Evolutionary conservation across 2,888 invertebrate genomes (phyloP).

Genomic region (Diplolepis rosae): DNA sequence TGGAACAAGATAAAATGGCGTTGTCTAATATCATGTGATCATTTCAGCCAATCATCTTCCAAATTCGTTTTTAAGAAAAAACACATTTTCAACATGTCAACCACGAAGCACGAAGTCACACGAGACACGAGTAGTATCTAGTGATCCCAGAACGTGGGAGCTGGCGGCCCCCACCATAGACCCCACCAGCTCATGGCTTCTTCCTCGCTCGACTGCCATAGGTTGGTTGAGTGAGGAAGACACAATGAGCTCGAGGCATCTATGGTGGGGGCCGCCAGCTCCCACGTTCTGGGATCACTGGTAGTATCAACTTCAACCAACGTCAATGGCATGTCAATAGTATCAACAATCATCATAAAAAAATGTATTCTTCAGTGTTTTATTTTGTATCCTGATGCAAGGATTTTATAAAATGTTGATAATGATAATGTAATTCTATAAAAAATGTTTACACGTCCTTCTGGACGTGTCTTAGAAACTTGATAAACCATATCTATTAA

Average conservation of each 20-base stretch:
- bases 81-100: neutral
- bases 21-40: neutral
- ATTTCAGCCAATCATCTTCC: neutral
- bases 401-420: neutral
- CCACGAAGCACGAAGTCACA: neutral
- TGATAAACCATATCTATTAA: too few species aligned
- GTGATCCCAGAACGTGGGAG: too few species aligned
- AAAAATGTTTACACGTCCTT: neutral
- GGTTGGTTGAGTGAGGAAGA: too few species aligned
- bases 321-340: neutral
- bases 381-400: neutral
- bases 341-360: neutral
- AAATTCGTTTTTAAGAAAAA: neutral
- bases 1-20: neutral
- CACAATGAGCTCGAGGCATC: too few species aligned
- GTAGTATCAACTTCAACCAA: too few species aligned
- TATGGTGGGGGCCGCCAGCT: too few species aligned
- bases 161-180: too few species aligned
- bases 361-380: neutral
- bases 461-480: conserved; percentile 11
- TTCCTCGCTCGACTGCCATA: too few species aligned
- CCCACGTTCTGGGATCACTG: too few species aligned
- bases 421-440: neutral
- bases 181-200: too few species aligned
- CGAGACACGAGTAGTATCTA: too few species aligned